These are phyloP conservation scores for Megalurothrips usitatus DNA, from an alignment of 2,888 invertebrate species.

Conservation along the genomic window DNA sequence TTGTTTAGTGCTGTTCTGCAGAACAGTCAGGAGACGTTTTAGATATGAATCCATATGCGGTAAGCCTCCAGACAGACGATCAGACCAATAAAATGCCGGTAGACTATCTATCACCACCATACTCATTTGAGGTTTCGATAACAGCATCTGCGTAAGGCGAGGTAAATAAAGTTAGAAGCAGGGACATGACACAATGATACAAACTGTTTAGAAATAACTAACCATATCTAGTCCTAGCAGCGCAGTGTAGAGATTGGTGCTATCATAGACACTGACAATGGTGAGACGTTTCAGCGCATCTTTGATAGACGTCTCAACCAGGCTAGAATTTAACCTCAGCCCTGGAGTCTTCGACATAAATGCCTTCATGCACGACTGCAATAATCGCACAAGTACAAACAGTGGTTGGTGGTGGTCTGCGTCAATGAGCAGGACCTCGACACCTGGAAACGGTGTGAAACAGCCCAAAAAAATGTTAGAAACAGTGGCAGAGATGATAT, in stretches of 20 bases:
- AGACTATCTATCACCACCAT: slow-evolving; percentile 51
- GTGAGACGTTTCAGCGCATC: slow-evolving; percentile 44
- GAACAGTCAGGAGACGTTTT: slow-evolving; percentile 43
- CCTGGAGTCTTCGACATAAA: slow-evolving; percentile 36
- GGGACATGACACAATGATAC: not conserved
- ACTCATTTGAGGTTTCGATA: slow-evolving; percentile 46
- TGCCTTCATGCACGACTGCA: slow-evolving; percentile 43
- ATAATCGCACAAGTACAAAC: slow-evolving; percentile 44
- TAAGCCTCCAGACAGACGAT: slow-evolving; percentile 39
- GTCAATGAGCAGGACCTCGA: slow-evolving; percentile 47
- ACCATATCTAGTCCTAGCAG: not conserved
- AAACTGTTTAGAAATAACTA: not conserved
- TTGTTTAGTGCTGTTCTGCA: slow-evolving; percentile 51
- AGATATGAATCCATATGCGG: slow-evolving; percentile 41
- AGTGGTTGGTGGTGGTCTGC: slow-evolving; percentile 51
- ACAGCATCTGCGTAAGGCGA: slow-evolving; percentile 46
- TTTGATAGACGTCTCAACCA: slow-evolving; percentile 40
- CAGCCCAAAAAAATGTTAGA: slow-evolving; percentile 43
- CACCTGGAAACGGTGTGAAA: slow-evolving; percentile 41
- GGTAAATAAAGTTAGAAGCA: slow-evolving; percentile 37
- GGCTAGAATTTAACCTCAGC: slow-evolving; percentile 31
- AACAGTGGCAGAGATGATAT: slow-evolving; percentile 33
- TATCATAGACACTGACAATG: slow-evolving; percentile 46
- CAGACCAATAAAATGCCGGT: slow-evolving; percentile 52
- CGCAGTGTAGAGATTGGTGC: slow-evolving; percentile 42